These are phyloP conservation scores for Cryptotermes secundus DNA, from an alignment of 1,140 invertebrate species.

Conservation along the genomic window DNA sequence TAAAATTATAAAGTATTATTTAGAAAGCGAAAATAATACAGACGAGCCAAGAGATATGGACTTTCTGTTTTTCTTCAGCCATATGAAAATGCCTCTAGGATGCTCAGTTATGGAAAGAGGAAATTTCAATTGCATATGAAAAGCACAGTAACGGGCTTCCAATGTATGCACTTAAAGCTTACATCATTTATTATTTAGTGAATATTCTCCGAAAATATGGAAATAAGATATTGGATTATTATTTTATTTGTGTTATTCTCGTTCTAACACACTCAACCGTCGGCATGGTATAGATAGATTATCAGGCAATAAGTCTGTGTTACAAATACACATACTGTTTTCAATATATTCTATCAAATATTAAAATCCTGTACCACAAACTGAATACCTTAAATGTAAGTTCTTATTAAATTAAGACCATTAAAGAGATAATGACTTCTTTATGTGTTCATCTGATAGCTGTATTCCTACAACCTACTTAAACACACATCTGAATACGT, in stretches of 20 bases:
- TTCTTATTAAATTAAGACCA: background rate
- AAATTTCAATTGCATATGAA: too few species aligned
- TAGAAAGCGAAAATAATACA: too few species aligned
- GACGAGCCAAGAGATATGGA: too few species aligned
- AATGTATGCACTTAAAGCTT: too few species aligned
- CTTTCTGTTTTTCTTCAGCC: too few species aligned
- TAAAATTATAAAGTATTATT: background rate
- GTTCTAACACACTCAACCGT: background rate
- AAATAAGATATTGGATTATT: too few species aligned
- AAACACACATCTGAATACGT: background rate
- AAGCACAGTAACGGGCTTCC: too few species aligned
- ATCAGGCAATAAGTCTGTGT: constrained; percentile 7
- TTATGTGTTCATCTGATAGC: background rate
- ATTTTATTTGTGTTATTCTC: too few species aligned
- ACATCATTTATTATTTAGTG: too few species aligned
- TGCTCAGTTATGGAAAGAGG: too few species aligned
- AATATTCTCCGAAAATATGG: too few species aligned
- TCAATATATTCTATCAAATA: background rate
- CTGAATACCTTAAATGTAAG: background rate
- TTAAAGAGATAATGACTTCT: background rate
- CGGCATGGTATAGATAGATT: background rate
- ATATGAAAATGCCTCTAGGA: too few species aligned
- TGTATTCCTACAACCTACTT: constrained; percentile 9
- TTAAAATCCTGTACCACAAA: background rate
- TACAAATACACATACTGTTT: background rate